A percentile compares a stretch with the other conserved stretches of the same genome.
Conservation (phyloP, 2,113 vertebrate species). For the Hiodon tergisus region DNA sequence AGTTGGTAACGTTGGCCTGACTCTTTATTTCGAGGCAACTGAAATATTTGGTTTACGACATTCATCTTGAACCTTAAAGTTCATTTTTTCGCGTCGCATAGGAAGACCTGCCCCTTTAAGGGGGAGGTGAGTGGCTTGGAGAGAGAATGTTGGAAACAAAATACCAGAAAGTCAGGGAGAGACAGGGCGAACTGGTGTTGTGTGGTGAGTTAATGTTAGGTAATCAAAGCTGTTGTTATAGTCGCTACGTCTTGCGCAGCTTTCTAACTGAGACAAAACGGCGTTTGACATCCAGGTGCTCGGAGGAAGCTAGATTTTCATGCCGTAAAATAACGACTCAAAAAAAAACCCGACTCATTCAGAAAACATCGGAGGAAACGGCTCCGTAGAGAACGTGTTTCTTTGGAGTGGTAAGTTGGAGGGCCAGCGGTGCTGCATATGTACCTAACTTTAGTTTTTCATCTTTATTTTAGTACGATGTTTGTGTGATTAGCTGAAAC, state of each 20-base stretch:
- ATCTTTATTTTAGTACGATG: background rate
- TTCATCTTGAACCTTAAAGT: slow-evolving; percentile 7
- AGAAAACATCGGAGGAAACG: slow-evolving; percentile 22
- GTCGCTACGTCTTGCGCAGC: background rate
- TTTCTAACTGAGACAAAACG: background rate
- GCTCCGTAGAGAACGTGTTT: slow-evolving; percentile 27
- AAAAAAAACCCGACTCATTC: background rate
- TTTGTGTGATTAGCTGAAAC: background rate
- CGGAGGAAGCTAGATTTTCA: slow-evolving; percentile 19
- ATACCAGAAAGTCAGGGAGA: slow-evolving; percentile 51
- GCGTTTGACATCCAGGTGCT: background rate
- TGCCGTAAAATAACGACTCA: slow-evolving; percentile 17
- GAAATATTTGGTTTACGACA: background rate
- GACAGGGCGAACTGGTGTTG: slow-evolving; percentile 29
- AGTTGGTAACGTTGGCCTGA: too few species aligned
- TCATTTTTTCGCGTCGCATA: slow-evolving; percentile 18
- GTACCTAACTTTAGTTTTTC: background rate
- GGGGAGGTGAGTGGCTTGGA: slow-evolving; percentile 61
- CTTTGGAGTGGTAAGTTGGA: slow-evolving; percentile 40
- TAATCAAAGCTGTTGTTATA: slow-evolving; percentile 1
- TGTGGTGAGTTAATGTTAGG: background rate
- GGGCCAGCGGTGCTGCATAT: slow-evolving; percentile 10
- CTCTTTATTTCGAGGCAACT: background rate
- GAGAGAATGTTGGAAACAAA: slow-evolving; percentile 50
- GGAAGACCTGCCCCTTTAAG: slow-evolving; percentile 68